Evolutionary conservation across 2,113 vertebrate species (phyloP), one percentile per base, ranked within the genome.

Genomic region (Callaeas wilsoni): DNA sequence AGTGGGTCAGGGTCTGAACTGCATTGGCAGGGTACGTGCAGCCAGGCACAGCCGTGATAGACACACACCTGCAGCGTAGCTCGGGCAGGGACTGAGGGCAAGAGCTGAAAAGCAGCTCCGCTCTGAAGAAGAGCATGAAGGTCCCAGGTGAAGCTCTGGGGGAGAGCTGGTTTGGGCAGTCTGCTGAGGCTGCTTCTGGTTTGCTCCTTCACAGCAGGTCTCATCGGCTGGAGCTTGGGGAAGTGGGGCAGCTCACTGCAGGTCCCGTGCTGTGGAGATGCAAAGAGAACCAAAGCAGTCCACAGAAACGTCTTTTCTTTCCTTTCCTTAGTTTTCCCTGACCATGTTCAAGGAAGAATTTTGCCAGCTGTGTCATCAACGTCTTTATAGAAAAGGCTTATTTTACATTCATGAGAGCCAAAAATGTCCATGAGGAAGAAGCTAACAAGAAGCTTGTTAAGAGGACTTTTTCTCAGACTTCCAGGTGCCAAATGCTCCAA

Each of bases 11-110:
- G 16, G n/a, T 65, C 18, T 1, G 1, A 33, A 17, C 1, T 32
- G 59, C 1, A 1, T 1, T 22, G 13, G 29, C 10, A 46, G 33
- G 17, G 20, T 35, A 5, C 0, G 0, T 41, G n/a, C 50, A 79
- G 79, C 53, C 63, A 42, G 22, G 59, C 16, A 35, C 26, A 52
- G 49, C 71, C 1, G 0, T 10, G 13, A 20, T 5, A 19, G 33
- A 30, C 11, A 4, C 35, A 12, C 1, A 3, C 29, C 26, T 60
- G 49, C 64, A 30, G 55, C 0, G 0, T 8, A 25, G 55, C 59
- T 87, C 2, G 3, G 41, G 11, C 30, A 39, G 44, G 49, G 35
- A 42, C 14, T 2, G 6, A 1, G 41, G 57, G 21, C 77, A 84
- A 55, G 59, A 91, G 10, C 63, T 86, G 53, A 39, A 63, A 55